Evolutionary conservation across 2,113 vertebrate genomes (phyloP).

Genomic region (Peromyscus californicus): DNA sequence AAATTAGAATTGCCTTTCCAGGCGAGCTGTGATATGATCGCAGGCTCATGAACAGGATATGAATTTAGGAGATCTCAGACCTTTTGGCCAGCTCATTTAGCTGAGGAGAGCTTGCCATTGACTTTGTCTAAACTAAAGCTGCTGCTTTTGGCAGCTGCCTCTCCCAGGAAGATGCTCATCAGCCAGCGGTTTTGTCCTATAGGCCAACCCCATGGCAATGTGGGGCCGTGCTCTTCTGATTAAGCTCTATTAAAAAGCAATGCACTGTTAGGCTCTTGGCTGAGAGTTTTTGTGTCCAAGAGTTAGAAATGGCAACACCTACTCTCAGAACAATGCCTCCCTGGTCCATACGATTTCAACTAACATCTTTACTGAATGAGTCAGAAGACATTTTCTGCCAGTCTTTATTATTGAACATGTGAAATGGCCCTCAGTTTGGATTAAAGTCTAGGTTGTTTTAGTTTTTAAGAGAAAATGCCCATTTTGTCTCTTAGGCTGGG

Average conservation of each 20-base stretch:
- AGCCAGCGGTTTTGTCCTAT: not conserved
- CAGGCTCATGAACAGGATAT: slow-evolving; percentile 30
- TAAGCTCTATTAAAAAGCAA: slow-evolving; percentile 33
- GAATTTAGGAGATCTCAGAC: slow-evolving; percentile 37
- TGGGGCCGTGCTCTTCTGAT: not conserved
- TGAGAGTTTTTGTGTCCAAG: not conserved
- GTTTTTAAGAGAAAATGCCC: slow-evolving; percentile 36
- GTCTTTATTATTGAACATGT: not conserved
- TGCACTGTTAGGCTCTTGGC: slow-evolving; percentile 21
- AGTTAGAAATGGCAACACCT: slow-evolving; percentile 3
- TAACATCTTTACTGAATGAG: slow-evolving; percentile 30
- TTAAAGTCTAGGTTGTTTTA: not conserved
- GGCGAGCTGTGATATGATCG: slow-evolving; percentile 15
- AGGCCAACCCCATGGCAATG: not conserved
- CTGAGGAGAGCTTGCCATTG: not conserved
- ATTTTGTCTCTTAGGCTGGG: not conserved
- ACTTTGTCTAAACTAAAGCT: slow-evolving; percentile 29
- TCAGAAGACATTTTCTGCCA: slow-evolving; percentile 12
- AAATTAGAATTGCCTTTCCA: slow-evolving; percentile 29
- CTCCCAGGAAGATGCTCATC: not conserved
- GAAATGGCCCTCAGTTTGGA: not conserved
- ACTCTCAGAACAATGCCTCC: not conserved
- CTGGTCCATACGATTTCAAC: not conserved
- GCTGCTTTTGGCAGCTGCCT: slow-evolving; percentile 7
- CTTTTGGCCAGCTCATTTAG: not conserved